Evolutionary conservation across 2,113 vertebrate species (phyloP), one percentile per base, ranked within the genome.

Genomic region (Erythrolamprus reginae): DNA sequence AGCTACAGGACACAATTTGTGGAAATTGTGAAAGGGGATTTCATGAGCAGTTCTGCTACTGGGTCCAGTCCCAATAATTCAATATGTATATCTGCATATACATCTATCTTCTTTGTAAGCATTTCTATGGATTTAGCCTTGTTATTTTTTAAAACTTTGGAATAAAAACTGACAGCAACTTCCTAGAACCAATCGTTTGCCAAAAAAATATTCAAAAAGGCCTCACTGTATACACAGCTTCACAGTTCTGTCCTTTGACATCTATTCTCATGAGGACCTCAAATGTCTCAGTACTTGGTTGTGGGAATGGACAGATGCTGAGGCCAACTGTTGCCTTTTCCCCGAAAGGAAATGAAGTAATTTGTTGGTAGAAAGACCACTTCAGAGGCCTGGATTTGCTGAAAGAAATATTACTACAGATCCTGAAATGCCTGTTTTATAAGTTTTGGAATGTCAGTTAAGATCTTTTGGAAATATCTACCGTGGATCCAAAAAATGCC

Each of bases 401-500:
- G 55, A 0, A 0, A 0, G 52, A 87, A 52, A 56, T 10, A 85
- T 65, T 92, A 52, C 48, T 90, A 90, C 89, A 89, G 70, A 42
- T 77, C 42, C 70, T 77, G 70, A 77, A 77, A 42, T 77, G 17
- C 33, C 82, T 89, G 51, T 45, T 93, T 92, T 89, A 65, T 92
- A 26, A 90, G 83, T 61, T 52, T 88, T 90, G 90, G 93, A 94
- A 91, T 92, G 84, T 55, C 90, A 90, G 33, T 9, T 91, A 91
- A 93, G n/a, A 93, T 95, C 87, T 90, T 91, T 61, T 92, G 92
- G 87, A 90, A 93, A 94, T 88, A 77, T 93, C 86, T 85, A 0
- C 38, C 89, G 88, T 83, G 45, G 42, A 50, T 90, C 91, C 92
- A 88, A 84, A 92, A 93, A 92, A 38, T 93, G 19, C 38, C 48